These are phyloP conservation scores for Heteropelma amictum DNA, from an alignment of 2,888 invertebrate species.

Conservation along the genomic window DNA sequence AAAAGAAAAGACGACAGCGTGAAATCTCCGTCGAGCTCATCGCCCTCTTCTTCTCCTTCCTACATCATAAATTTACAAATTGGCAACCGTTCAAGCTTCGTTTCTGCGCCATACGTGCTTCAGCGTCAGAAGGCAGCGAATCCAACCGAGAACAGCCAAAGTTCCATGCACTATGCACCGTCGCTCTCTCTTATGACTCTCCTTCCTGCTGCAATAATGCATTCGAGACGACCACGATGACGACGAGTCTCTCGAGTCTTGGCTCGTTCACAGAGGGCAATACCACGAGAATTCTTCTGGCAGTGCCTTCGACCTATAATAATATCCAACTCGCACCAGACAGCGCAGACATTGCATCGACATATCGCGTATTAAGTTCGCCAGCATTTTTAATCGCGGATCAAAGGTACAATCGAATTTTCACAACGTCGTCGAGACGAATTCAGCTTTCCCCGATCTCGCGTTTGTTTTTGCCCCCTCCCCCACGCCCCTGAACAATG, in stretches of 20 bases:
- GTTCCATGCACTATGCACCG: background rate
- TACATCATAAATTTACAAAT: conserved; percentile 57
- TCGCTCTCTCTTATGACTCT: conserved; percentile 30
- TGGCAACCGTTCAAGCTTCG: conserved; percentile 56
- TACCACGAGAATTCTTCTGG: conserved; percentile 49
- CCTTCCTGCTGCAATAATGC: conserved; percentile 53
- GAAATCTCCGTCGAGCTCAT: conserved; percentile 40
- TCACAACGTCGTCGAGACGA: background rate
- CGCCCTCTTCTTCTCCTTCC: conserved; percentile 51
- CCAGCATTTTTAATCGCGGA: too few species aligned
- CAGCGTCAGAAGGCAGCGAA: conserved; percentile 19
- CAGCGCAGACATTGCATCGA: conserved; percentile 28
- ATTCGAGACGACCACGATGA: conserved; percentile 46
- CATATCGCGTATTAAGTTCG: conserved; percentile 12
- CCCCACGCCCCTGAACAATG: too few species aligned
- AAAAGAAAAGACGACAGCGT: background rate
- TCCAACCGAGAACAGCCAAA: conserved; percentile 13
- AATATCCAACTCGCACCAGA: conserved; percentile 37
- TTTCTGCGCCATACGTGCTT: conserved; percentile 34
- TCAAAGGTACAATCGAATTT: too few species aligned
- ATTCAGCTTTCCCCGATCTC: too few species aligned
- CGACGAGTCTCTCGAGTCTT: conserved; percentile 11
- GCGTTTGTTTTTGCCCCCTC: too few species aligned
- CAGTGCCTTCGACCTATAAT: conserved; percentile 50
- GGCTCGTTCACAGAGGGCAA: conserved; percentile 11